Evolutionary conservation across 2,113 vertebrate species (phyloP).

Genomic region (Suricata suricatta): DNA sequence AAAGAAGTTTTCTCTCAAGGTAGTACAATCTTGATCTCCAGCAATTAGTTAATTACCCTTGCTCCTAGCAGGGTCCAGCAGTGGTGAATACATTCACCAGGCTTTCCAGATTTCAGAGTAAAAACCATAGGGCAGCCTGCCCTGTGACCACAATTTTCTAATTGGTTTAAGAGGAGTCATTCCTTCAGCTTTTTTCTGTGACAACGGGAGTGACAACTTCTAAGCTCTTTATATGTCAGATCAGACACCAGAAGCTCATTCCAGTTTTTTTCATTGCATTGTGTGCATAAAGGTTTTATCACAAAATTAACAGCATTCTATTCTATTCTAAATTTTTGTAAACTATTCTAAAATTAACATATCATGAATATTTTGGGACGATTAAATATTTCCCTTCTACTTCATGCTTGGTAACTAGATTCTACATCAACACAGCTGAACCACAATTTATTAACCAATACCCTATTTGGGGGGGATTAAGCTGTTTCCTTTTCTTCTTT

Average conservation of each 20-base stretch:
- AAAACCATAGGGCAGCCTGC: background rate
- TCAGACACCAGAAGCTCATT: background rate
- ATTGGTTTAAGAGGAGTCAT: background rate
- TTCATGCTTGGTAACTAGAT: background rate
- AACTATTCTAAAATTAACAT: constrained; percentile 13
- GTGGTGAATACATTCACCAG: background rate
- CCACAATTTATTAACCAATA: constrained; percentile 30
- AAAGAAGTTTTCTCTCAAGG: background rate
- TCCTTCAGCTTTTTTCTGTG: background rate
- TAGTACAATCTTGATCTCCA: background rate
- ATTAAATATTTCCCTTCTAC: constrained; percentile 3
- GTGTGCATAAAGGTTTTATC: background rate
- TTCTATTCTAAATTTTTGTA: background rate
- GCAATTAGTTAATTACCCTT: background rate
- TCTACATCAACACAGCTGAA: background rate
- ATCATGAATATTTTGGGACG: background rate
- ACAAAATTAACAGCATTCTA: background rate
- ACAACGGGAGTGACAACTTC: background rate
- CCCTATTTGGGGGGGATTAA: background rate
- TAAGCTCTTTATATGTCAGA: background rate
- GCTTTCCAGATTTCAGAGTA: background rate
- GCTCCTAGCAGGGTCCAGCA: background rate
- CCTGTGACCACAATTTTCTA: background rate
- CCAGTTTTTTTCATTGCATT: background rate
- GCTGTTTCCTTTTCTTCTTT: background rate